phyloP scores from a whole-genome alignment of 2,797 vertebrate genomes.

The Neosalanx taihuensis region DNA sequence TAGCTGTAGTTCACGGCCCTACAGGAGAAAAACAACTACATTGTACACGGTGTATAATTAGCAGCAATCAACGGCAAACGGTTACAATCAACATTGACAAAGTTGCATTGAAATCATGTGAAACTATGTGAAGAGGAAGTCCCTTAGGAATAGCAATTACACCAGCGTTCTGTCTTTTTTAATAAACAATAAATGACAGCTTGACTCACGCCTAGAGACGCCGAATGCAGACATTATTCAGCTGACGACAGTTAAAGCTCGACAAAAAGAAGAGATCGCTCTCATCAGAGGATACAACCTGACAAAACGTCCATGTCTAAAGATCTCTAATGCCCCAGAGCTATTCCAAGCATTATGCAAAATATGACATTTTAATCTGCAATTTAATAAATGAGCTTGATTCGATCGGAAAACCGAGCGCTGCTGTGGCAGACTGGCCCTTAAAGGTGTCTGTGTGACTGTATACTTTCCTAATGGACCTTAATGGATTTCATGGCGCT shows the following conservation, averaged over 20 bases:
- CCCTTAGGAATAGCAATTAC: background rate
- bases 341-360: constrained; percentile 21
- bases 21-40: background rate
- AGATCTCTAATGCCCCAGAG: constrained; percentile 7
- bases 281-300: background rate
- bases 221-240: background rate
- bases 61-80: no score
- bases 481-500: constrained; percentile 74
- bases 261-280: background rate
- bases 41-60: no score
- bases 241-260: background rate
- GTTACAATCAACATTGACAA: background rate
- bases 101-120: background rate
- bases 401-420: constrained; percentile 67
- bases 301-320: background rate
- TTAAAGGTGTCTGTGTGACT: constrained; percentile 70
- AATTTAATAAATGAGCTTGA: constrained; percentile 61
- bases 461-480: constrained; percentile 72
- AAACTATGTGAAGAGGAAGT: background rate
- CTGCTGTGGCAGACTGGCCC: constrained; percentile 60
- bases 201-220: background rate
- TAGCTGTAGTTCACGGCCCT: constrained; percentile 9
- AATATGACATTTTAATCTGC: constrained; percentile 44
- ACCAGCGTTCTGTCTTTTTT: background rate
- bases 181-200: background rate